Evolutionary conservation across 2,113 vertebrate species (phyloP).

Genomic region (Amazona vittata): DNA sequence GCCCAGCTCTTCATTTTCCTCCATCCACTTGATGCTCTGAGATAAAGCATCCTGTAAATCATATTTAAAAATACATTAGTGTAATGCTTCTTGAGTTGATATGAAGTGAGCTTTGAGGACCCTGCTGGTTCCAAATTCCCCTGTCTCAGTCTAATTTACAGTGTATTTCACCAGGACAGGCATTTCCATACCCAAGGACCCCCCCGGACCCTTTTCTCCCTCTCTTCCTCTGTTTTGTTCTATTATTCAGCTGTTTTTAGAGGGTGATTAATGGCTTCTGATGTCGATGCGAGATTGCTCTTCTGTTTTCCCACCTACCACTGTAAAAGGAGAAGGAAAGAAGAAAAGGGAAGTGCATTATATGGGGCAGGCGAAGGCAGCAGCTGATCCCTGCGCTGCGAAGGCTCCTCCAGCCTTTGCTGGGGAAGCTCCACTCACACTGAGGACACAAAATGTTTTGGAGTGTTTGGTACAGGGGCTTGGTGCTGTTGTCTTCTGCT

Average conservation of each 20-base stretch:
- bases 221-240: neutral
- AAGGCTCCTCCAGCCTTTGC: neutral
- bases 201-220: neutral
- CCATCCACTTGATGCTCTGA: neutral
- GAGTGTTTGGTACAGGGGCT: neutral
- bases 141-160: slow-evolving; percentile 44
- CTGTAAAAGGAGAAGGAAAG: neutral
- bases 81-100: slow-evolving; percentile 57
- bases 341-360: neutral
- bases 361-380: neutral
- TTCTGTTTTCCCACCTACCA: neutral
- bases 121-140: slow-evolving; percentile 26
- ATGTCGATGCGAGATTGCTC: neutral
- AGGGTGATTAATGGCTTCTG: slow-evolving; percentile 44
- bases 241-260: slow-evolving; percentile 32
- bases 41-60: slow-evolving; percentile 51
- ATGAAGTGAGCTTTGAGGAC: slow-evolving; percentile 49
- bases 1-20: neutral
- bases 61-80: slow-evolving; percentile 66
- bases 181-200: slow-evolving; percentile 21
- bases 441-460: neutral
- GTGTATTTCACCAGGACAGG: slow-evolving; percentile 39
- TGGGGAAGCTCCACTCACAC: neutral
- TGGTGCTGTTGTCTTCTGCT: neutral
- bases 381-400: neutral